A percentile compares a stretch with the other conserved stretches of the same genome.
phyloP scores from a whole-genome alignment of 2,797 vertebrate species.

The Gadopsis marmoratus region DNA sequence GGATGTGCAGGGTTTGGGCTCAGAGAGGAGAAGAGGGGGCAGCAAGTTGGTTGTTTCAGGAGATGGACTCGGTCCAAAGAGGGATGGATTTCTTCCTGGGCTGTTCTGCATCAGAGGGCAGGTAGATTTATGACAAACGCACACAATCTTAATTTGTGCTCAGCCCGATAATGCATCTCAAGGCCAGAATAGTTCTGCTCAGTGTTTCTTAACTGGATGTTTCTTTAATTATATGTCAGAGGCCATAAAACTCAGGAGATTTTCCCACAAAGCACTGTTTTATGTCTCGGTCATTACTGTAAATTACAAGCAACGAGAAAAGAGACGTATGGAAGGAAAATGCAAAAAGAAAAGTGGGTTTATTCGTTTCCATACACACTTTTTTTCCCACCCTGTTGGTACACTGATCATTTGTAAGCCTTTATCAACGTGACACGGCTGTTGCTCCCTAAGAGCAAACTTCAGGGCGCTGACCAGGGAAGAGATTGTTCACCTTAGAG shows the following conservation, averaged over 20 bases:
- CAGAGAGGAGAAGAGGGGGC: constrained; percentile 53
- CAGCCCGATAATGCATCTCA: constrained; percentile 82
- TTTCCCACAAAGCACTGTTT: constrained; percentile 79
- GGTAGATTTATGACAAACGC: constrained; percentile 85
- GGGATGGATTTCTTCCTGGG: constrained; percentile 69
- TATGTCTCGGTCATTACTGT: constrained; percentile 77
- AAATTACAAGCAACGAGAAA: constrained; percentile 75
- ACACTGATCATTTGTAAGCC: constrained; percentile 59
- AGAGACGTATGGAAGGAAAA: constrained; percentile 61
- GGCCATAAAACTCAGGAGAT: constrained; percentile 85
- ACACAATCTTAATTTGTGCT: constrained; percentile 86
- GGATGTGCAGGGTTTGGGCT: constrained; percentile 62
- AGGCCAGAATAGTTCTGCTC: constrained; percentile 83
- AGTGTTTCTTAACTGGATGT: constrained; percentile 89
- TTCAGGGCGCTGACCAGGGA: constrained; percentile 52
- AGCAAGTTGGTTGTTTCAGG: constrained; percentile 62
- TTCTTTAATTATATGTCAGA: constrained; percentile 92
- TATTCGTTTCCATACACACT: constrained; percentile 80
- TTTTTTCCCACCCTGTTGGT: constrained; percentile 64
- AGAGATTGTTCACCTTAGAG: constrained; percentile 65
- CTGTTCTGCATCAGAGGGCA: constrained; percentile 73
- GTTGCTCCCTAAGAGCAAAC: constrained; percentile 53
- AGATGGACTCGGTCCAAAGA: constrained; percentile 83
- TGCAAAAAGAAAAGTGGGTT: constrained; percentile 81
- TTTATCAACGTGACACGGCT: constrained; percentile 34